phyloP scores from a whole-genome alignment of 1,140 invertebrate genomes.

The Halyomorpha halys region DNA sequence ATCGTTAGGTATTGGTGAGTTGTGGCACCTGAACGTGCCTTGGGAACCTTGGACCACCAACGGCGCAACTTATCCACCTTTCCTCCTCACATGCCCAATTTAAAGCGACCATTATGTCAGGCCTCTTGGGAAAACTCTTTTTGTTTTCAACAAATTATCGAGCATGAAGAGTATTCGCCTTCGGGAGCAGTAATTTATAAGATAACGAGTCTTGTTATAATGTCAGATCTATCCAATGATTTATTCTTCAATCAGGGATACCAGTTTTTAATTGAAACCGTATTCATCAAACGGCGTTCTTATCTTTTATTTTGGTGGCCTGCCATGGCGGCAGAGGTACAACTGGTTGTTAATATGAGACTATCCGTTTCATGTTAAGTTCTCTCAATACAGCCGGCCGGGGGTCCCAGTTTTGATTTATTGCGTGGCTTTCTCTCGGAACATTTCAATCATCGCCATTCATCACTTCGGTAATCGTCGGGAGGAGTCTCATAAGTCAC shows the following conservation, averaged over 20 bases:
- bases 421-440: neutral
- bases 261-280: conserved; percentile 10
- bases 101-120: too few relatives aligned
- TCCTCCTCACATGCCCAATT: too few relatives aligned
- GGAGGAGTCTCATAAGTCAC: neutral
- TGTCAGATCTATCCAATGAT: neutral
- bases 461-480: neutral
- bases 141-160: too few relatives aligned
- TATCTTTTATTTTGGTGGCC: conserved; percentile 1
- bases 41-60: too few relatives aligned
- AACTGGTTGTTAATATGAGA: neutral
- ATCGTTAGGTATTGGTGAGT: too few relatives aligned
- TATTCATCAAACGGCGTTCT: conserved; percentile 4
- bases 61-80: too few relatives aligned
- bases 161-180: conserved; percentile 8
- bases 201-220: conserved; percentile 2
- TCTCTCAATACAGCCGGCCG: neutral
- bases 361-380: conserved; percentile 4
- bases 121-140: too few relatives aligned
- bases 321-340: neutral
- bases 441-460: conserved; percentile 5
- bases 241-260: conserved; percentile 9
- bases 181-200: conserved; percentile 9
- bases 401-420: neutral
- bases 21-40: too few relatives aligned